These are phyloP conservation scores for Linepithema humile DNA, from an alignment of 1,140 invertebrate species.

Conservation along the genomic window DNA sequence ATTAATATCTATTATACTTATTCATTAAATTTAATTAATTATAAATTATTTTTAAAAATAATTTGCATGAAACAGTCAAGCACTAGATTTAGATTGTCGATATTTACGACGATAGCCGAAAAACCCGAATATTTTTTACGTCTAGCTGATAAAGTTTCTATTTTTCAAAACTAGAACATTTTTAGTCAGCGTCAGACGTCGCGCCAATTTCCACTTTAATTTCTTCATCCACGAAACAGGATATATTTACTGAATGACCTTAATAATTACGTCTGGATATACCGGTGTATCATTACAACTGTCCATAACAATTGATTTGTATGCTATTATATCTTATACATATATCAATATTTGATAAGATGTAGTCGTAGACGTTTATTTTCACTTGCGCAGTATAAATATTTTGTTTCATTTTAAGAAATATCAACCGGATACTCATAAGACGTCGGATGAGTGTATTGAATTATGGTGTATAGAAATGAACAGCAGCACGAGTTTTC, in stretches of 20 bases:
- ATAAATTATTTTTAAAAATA: constrained; percentile 11
- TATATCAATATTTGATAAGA: constrained; percentile 9
- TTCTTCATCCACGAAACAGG: constrained; percentile 15
- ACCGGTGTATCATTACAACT: constrained; percentile 27
- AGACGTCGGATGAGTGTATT: too few relatives aligned
- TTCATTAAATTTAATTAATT: not conserved
- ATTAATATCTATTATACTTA: not conserved
- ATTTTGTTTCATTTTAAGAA: not conserved
- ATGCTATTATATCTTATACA: constrained; percentile 48
- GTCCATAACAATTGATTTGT: constrained; percentile 62
- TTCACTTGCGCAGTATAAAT: not conserved
- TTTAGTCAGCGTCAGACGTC: constrained; percentile 39
- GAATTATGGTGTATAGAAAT: not conserved
- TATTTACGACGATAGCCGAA: not conserved
- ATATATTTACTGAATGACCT: constrained; percentile 63
- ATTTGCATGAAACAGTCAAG: not conserved
- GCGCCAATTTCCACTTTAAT: constrained; percentile 38
- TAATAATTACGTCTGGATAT: constrained; percentile 55
- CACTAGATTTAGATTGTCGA: not conserved
- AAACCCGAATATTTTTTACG: constrained; percentile 33
- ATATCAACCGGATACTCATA: constrained; percentile 10
- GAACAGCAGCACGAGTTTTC: not conserved
- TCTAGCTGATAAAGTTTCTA: constrained; percentile 3
- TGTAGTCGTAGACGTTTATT: not conserved
- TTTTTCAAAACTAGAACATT: constrained; percentile 27